These are phyloP conservation scores for Glareola pratincola DNA, from an alignment of 2,113 vertebrate genomes.

Conservation along the genomic window DNA sequence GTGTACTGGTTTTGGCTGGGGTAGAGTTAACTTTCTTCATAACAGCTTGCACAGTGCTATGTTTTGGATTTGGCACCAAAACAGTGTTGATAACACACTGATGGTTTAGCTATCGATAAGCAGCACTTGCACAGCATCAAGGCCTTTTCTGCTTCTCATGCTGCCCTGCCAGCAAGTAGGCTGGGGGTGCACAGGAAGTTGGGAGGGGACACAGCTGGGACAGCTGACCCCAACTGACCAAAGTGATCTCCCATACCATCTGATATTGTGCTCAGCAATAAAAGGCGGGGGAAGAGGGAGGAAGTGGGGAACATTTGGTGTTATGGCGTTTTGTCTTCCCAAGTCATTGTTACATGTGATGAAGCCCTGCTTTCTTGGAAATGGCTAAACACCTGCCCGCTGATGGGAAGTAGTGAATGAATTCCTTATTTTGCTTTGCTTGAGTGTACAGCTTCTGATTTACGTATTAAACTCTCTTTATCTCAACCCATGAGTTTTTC, in stretches of 20 bases:
- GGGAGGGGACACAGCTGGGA: neutral
- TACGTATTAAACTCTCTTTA: neutral
- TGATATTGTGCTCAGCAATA: neutral
- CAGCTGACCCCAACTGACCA: neutral
- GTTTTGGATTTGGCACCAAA: neutral
- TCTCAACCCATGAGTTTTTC: neutral
- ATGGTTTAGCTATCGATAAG: neutral
- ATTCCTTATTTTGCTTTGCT: neutral
- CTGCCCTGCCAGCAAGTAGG: neutral
- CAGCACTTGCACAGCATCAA: neutral
- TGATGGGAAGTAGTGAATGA: neutral
- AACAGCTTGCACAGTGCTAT: neutral
- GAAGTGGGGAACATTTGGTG: neutral
- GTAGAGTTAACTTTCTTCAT: neutral
- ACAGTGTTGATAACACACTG: neutral
- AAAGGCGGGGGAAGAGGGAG: neutral
- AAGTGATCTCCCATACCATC: neutral
- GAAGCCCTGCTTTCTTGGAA: neutral
- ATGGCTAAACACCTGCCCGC: too few species aligned
- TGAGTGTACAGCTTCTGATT: neutral
- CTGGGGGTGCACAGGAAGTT: neutral
- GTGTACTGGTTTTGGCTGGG: neutral
- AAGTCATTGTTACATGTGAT: rapidly evolving
- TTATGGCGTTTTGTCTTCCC: neutral
- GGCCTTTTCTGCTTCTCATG: neutral